Conservation (phyloP, 2,888 invertebrate genomes). For the Pachymerium ferrugineum region DNA sequence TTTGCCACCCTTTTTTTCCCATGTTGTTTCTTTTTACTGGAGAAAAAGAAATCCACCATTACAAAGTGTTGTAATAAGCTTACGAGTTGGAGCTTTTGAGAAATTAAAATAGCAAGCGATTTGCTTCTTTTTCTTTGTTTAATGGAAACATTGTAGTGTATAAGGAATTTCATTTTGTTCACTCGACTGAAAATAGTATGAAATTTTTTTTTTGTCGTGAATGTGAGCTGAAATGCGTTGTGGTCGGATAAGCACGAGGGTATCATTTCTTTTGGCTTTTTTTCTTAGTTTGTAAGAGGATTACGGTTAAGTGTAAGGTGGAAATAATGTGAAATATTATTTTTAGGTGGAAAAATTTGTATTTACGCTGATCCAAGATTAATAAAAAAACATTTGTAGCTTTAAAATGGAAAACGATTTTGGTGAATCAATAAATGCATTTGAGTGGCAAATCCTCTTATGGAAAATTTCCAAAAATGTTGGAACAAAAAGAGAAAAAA, state of each 20-base stretch:
- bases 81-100: neutral
- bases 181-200: neutral
- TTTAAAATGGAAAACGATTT: too few species aligned
- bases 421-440: neutral
- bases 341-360: too few species aligned
- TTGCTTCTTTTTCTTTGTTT: too few species aligned
- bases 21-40: neutral
- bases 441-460: neutral
- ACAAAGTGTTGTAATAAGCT: neutral
- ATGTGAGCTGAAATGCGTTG: neutral
- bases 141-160: neutral
- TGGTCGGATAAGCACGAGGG: too few species aligned
- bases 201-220: neutral
- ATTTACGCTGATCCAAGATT: too few species aligned
- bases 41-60: neutral
- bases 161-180: neutral
- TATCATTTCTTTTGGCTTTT: neutral
- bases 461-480: neutral
- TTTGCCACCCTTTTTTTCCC: neutral
- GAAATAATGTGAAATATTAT: too few species aligned
- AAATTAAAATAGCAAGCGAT: neutral
- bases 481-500: neutral
- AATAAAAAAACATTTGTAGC: neutral
- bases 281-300: too few species aligned
- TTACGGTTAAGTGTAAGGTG: too few species aligned